Conservation (phyloP, 1,140 invertebrate species). For the Drosophila erecta region DNA sequence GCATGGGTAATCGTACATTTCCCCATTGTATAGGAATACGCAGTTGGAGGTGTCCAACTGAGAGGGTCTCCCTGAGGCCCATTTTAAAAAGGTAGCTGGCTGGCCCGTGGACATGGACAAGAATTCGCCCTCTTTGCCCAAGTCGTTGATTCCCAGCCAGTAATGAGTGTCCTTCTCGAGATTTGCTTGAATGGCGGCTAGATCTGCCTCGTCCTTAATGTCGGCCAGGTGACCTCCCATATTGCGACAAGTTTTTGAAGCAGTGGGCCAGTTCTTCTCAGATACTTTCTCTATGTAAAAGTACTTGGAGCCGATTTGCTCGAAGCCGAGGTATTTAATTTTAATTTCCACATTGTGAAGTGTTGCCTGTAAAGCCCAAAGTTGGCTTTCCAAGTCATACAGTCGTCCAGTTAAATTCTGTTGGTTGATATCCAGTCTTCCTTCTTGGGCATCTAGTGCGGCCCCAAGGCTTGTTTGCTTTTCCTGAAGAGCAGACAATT, state of each 20-base stretch:
- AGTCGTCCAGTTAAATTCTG: not conserved
- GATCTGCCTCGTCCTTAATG: not conserved
- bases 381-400: not conserved
- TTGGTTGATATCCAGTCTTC: not conserved
- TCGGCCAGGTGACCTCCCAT: slow-evolving; percentile 6
- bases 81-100: not conserved
- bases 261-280: not conserved
- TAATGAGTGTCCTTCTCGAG: not conserved
- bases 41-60: not conserved
- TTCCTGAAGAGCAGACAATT: not conserved
- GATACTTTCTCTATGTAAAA: not conserved
- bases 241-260: not conserved
- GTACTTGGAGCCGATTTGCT: not conserved
- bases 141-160: slow-evolving; percentile 11
- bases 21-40: not conserved
- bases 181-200: not conserved
- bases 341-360: not conserved
- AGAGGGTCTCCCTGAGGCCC: not conserved
- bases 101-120: not conserved
- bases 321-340: not conserved
- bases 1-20: not conserved
- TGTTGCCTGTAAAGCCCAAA: not conserved
- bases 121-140: not conserved
- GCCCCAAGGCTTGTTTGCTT: not conserved
- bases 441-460: not conserved